These are phyloP conservation scores for Exaiptasia diaphana DNA, from an alignment of 64 coral and sea anemone genomes.

Conservation along the genomic window DNA sequence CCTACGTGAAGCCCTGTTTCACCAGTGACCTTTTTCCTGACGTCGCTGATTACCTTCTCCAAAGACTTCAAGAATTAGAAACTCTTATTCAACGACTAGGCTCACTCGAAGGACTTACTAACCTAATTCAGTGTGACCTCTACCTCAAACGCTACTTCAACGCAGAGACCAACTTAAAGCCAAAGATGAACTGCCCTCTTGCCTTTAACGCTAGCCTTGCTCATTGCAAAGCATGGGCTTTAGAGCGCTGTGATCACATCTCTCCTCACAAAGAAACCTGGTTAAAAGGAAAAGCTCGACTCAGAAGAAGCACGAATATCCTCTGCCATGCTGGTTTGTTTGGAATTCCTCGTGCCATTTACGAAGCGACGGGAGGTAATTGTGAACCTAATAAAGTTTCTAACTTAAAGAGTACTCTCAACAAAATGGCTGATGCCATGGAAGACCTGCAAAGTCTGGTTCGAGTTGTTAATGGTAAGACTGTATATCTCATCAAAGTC, in stretches of 20 bases:
- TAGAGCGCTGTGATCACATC: background rate
- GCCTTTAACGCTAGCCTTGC: too few relatives aligned
- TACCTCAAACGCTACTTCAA: too few relatives aligned
- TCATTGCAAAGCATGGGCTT: background rate
- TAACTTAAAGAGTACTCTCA: background rate
- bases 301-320: background rate
- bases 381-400: background rate
- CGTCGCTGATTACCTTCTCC: too few relatives aligned
- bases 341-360: background rate
- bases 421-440: background rate
- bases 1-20: too few relatives aligned
- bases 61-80: too few relatives aligned
- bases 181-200: too few relatives aligned
- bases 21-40: too few relatives aligned
- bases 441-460: constrained; percentile 1
- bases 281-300: background rate
- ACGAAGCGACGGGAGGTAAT: background rate
- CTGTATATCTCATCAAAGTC: background rate
- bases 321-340: constrained; percentile 5
- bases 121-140: too few relatives aligned
- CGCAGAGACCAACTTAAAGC: too few relatives aligned
- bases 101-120: too few relatives aligned
- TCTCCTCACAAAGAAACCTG: background rate
- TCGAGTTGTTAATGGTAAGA: background rate
- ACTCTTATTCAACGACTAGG: too few relatives aligned